Evolutionary conservation across 2,888 invertebrate genomes (phyloP).

Genomic region (Neelides folsomi): DNA sequence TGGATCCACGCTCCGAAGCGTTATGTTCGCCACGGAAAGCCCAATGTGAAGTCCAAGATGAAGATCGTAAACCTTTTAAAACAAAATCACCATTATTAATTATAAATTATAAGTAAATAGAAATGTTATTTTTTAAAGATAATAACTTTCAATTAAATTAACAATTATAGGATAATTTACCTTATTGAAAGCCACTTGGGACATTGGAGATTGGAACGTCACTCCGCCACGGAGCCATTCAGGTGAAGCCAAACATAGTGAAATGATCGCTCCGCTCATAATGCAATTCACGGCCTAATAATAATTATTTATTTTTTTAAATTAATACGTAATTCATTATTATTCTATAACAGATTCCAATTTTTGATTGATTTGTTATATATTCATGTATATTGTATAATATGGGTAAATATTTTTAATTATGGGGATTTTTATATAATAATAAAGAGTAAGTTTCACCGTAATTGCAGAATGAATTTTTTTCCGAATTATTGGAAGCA

Average conservation of each 20-base stretch:
- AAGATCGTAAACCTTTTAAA: constrained; percentile 18
- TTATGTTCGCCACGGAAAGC: constrained; percentile 26
- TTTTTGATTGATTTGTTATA: too few relatives aligned
- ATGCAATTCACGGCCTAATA: constrained; percentile 27
- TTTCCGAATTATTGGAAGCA: constrained; percentile 28
- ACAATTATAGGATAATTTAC: background rate
- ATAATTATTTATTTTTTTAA: background rate
- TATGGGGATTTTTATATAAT: background rate
- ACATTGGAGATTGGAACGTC: constrained; percentile 19
- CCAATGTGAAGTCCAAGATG: constrained; percentile 27
- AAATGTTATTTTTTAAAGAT: too few relatives aligned
- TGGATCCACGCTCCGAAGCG: constrained; percentile 11
- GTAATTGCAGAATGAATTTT: constrained; percentile 22
- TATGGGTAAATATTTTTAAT: background rate
- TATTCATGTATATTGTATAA: too few relatives aligned
- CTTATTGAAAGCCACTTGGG: background rate
- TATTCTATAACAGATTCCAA: too few relatives aligned
- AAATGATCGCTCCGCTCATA: constrained; percentile 20
- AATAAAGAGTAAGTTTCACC: constrained; percentile 11
- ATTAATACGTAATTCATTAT: too few relatives aligned
- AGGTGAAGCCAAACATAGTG: constrained; percentile 23
- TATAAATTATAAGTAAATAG: too few relatives aligned
- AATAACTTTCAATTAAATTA: background rate
- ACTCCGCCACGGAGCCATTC: constrained; percentile 27
- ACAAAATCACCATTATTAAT: too few relatives aligned